phyloP scores from a whole-genome alignment of 2,797 vertebrate genomes.

The Okamejei kenojei region DNA sequence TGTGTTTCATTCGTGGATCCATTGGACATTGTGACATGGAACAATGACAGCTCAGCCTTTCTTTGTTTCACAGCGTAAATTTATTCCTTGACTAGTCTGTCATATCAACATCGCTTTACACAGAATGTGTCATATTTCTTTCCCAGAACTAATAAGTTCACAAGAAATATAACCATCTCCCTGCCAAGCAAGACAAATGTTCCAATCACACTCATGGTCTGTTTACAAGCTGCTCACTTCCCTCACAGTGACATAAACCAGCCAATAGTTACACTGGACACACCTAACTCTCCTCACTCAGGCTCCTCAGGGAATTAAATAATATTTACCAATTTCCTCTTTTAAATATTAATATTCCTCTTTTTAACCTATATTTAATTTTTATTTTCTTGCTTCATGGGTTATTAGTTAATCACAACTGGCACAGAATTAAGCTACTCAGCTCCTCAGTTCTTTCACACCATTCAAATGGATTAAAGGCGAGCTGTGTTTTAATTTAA shows the following conservation, averaged over 20 bases:
- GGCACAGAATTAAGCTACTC: not conserved
- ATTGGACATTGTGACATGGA: not conserved
- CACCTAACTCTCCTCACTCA: too few relatives aligned
- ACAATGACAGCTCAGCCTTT: not conserved
- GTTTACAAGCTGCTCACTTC: constrained; percentile 14
- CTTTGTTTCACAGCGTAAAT: not conserved
- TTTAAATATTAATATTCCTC: not conserved
- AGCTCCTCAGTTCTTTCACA: not conserved
- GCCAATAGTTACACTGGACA: not conserved
- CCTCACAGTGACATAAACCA: not conserved
- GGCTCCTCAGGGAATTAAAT: not conserved
- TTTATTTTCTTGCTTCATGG: not conserved
- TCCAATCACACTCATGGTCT: not conserved
- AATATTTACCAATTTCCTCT: not conserved
- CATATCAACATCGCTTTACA: not conserved
- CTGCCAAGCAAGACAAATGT: not conserved
- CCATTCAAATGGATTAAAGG: not conserved
- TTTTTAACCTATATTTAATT: too few relatives aligned
- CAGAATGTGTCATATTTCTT: constrained; percentile 14
- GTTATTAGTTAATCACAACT: not conserved
- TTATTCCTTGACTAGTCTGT: not conserved
- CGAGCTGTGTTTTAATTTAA: not conserved
- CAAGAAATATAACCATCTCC: not conserved
- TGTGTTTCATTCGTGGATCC: too few relatives aligned
- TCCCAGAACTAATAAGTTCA: not conserved